Evolutionary conservation across 2,888 invertebrate genomes (phyloP).

Genomic region (Eulithis testata): DNA sequence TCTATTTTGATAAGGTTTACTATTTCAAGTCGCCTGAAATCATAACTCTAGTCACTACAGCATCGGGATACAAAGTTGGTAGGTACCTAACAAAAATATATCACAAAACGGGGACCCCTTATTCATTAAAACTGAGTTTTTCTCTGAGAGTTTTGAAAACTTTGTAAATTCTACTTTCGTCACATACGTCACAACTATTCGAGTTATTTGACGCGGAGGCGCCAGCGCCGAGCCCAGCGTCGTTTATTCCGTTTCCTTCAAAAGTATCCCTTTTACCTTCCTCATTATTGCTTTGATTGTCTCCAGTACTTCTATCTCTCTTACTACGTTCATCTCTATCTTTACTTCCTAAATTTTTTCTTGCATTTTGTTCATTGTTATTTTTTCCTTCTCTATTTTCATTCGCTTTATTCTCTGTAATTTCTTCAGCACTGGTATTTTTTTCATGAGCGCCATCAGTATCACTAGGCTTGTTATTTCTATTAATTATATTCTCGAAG

Average conservation of each 20-base stretch:
- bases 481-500: constrained; percentile 2
- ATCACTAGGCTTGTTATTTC: not conserved
- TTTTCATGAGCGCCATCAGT: not conserved
- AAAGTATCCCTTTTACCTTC: constrained; percentile 5
- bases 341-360: constrained; percentile 18
- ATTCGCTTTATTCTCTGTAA: constrained; percentile 5
- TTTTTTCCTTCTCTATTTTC: constrained; percentile 28
- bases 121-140: constrained; percentile 58
- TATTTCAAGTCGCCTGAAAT: no score
- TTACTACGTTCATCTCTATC: constrained; percentile 1
- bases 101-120: not conserved
- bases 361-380: constrained; percentile 14
- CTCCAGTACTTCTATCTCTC: constrained; percentile 6
- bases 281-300: constrained; percentile 11
- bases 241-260: constrained; percentile 32
- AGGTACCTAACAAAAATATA: no score
- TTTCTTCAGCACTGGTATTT: constrained; percentile 13
- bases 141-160: constrained; percentile 68
- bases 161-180: constrained; percentile 68
- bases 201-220: constrained; percentile 25
- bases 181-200: constrained; percentile 62
- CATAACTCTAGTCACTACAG: no score
- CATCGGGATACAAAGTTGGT: no score
- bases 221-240: not conserved
- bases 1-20: no score